These are phyloP conservation scores for Microtus obscurus DNA, from an alignment of 2,797 vertebrate species.

Conservation along the genomic window DNA sequence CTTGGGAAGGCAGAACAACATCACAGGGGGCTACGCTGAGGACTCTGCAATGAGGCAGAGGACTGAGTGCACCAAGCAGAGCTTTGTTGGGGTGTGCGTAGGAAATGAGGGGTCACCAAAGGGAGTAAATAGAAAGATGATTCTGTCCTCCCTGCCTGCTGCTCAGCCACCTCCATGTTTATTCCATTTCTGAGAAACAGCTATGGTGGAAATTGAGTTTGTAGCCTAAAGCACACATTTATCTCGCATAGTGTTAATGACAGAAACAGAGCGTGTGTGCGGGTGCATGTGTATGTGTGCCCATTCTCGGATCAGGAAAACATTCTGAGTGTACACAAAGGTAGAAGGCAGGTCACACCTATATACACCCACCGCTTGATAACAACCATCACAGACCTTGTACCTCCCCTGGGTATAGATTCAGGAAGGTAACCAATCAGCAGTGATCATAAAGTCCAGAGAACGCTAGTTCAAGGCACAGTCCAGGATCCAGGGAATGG, in stretches of 20 bases:
- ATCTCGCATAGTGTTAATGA: background rate
- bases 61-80: too few species aligned
- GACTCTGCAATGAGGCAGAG: background rate
- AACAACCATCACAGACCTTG: background rate
- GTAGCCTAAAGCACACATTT: background rate
- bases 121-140: background rate
- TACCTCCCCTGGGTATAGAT: background rate
- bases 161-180: background rate
- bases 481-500: too few species aligned
- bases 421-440: background rate
- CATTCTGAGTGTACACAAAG: background rate
- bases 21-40: background rate
- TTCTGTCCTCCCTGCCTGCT: background rate
- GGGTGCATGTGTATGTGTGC: background rate
- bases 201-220: background rate
- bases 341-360: background rate
- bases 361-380: background rate
- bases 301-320: background rate
- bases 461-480: background rate
- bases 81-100: background rate
- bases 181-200: background rate
- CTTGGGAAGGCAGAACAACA: background rate
- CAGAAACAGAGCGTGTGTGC: too few species aligned
- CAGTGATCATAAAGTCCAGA: too few species aligned
- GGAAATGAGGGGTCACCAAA: background rate